Conservation (phyloP, 2,797 vertebrate species). For the Mormyrus hasselquistii region DNA sequence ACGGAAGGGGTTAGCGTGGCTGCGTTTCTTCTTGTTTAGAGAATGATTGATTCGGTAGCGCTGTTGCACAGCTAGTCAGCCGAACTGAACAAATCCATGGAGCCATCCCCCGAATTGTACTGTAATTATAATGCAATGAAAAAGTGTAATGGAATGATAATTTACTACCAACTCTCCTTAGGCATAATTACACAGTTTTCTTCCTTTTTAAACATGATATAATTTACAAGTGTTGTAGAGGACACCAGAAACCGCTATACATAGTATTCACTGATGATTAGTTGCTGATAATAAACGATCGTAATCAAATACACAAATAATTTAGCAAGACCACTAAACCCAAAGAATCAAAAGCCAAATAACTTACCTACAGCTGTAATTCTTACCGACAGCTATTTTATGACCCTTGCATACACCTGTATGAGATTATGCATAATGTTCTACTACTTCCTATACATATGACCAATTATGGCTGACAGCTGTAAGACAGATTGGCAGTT, state of each 20-base stretch:
- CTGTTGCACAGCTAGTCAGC: not conserved
- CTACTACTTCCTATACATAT: not conserved
- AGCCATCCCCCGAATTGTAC: not conserved
- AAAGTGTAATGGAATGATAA: not conserved
- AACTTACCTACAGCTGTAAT: not conserved
- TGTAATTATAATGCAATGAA: not conserved
- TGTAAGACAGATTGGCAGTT: not conserved
- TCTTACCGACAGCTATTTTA: not conserved
- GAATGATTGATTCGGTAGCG: not conserved
- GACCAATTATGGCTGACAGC: not conserved
- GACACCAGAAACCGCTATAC: not conserved
- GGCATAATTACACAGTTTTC: not conserved
- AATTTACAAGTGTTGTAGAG: not conserved
- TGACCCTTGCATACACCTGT: not conserved
- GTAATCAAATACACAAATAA: not conserved
- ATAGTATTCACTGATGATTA: not conserved
- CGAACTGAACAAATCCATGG: not conserved
- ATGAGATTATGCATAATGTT: not conserved
- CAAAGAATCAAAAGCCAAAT: not conserved
- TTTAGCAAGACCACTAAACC: not conserved
- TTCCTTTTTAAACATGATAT: slow-evolving; percentile 1
- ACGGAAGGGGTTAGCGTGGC: not conserved
- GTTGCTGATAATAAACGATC: not conserved
- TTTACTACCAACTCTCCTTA: not conserved
- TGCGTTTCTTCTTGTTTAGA: not conserved